These are phyloP conservation scores for Hylaeus volcanicus DNA, from an alignment of 1,140 invertebrate species.

Conservation along the genomic window DNA sequence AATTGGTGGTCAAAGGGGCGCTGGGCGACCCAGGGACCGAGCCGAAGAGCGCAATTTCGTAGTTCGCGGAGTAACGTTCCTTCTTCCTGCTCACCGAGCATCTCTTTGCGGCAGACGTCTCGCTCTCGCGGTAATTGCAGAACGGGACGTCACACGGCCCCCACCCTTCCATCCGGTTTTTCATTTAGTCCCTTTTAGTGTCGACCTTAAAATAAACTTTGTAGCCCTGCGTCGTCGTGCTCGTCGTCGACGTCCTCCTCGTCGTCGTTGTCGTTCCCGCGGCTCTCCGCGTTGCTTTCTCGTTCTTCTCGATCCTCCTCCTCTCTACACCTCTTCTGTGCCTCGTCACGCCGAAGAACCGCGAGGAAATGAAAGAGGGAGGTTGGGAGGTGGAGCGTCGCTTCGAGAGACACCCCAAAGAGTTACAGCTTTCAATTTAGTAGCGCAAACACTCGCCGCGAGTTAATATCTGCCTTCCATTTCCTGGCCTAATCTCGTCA, in stretches of 20 bases:
- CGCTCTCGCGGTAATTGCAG: constrained; percentile 60
- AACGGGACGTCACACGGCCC: constrained; percentile 42
- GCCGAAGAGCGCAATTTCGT: neutral
- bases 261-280: neutral
- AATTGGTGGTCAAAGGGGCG: constrained; percentile 12
- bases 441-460: constrained; percentile 56
- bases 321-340: neutral
- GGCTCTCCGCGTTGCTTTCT: constrained; percentile 2
- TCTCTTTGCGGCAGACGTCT: constrained; percentile 27
- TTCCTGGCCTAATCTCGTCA: constrained; percentile 45
- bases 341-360: constrained; percentile 33
- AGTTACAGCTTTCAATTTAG: constrained; percentile 71
- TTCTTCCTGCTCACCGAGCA: neutral
- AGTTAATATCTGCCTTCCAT: constrained; percentile 57
- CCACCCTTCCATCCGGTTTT: constrained; percentile 63
- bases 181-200: constrained; percentile 66
- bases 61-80: neutral
- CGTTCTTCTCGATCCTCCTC: neutral
- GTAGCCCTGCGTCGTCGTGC: constrained; percentile 50
- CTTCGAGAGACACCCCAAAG: constrained; percentile 48
- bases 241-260: neutral
- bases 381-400: neutral
- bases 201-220: constrained; percentile 70
- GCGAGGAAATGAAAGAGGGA: constrained; percentile 32
- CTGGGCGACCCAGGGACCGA: no score